Evolutionary conservation across 2,113 vertebrate genomes (phyloP).

Genomic region (Xenopus tropicalis): UCB_Xtro_10.0 CM004444.2:142941501-142942000

Average conservation of each 20-base stretch:
- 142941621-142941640: conserved; percentile 40
- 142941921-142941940: too few relatives aligned
- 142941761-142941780: conserved; percentile 2
- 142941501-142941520: conserved; percentile 44
- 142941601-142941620: conserved; percentile 42
- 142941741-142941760: conserved; percentile 35
- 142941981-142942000: too few relatives aligned
- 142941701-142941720: conserved; percentile 38
- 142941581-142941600: conserved; percentile 41
- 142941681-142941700: conserved; percentile 38
- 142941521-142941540: conserved; percentile 30
- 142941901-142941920: too few relatives aligned
- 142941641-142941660: conserved; percentile 32
- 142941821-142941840: too few relatives aligned
- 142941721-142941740: conserved; percentile 28
- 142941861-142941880: too few relatives aligned
- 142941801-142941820: background rate
- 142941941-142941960: too few relatives aligned
- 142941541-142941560: conserved; percentile 36
- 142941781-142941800: background rate
- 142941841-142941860: too few relatives aligned
- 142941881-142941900: too few relatives aligned
- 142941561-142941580: conserved; percentile 38
- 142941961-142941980: too few relatives aligned
- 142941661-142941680: conserved; percentile 35